Evolutionary conservation across 2,888 invertebrate genomes (phyloP), one percentile per base, ranked within the genome.

Genomic region (Muscina levida): DNA sequence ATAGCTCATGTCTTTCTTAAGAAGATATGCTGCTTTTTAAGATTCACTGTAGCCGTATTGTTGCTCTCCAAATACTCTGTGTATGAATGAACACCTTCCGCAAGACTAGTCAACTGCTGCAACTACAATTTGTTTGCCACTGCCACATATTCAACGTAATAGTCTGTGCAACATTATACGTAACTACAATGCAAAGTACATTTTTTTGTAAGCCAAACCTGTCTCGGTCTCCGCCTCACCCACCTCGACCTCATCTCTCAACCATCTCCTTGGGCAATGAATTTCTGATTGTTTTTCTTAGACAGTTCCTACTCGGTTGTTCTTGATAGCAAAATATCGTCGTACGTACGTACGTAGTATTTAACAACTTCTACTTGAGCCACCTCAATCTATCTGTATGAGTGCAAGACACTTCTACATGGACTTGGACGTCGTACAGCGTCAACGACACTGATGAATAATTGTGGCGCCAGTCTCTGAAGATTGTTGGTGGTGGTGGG

Each of bases 391-490:
- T 31, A 31, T 31, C 31, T 31, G 8, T 8, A 31, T 31, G 8
- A 3, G 13, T 53, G 53, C 53, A 53, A 22, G 6, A 10, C 24
- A 22, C 53, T 44, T 44, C 44, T 44, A 22, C 53, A 19, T 5
- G 19, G 4, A 17, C 39, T 5, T 5, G 15, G 37, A 37, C 19
- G 42, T 0, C 42, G n/a, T 13, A 42, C 39, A 39, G 19, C 62
- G 19, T 31, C 31, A 10, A 39, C 62, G 62, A 17, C 62, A 13
- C 62, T 66, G 66, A 72, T 81, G 81, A 77, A 81, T 74, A 68
- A 81, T 77, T 74, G 53, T 81, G 81, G 81, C 81, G 81, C 81
- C 81, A 81, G 74, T 68, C 53, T 67, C 62, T 15, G 51, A 73
- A 73, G 73, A 77, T 77, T 77, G 65, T 73, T 31, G 11, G n/a